phyloP scores from a whole-genome alignment of 2,888 invertebrate genomes.

The Alloscopus bannaensis region DNA sequence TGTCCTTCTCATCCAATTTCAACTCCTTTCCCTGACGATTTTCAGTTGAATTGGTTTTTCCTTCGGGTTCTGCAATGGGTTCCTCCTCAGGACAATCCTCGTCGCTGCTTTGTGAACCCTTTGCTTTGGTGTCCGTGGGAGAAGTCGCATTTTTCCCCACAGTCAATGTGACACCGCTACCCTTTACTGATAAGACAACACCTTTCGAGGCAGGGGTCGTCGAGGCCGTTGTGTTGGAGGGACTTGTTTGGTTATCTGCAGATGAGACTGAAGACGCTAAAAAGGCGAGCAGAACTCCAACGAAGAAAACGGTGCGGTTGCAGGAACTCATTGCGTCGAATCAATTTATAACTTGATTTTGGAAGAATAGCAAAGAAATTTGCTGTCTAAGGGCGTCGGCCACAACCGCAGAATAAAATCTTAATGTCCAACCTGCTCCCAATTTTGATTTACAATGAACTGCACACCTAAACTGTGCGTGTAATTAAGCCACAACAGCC shows the following conservation, averaged over 20 bases:
- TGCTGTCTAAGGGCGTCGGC: not conserved
- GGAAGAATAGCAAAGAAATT: no score
- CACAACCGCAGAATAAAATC: not conserved
- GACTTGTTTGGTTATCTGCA: not conserved
- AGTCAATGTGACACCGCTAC: not conserved
- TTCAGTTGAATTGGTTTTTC: not conserved
- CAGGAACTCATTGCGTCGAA: not conserved
- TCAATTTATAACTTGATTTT: no score
- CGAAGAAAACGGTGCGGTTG: not conserved
- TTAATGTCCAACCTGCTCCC: no score
- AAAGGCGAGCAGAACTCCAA: not conserved
- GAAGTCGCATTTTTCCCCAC: not conserved
- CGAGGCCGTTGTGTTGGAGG: not conserved
- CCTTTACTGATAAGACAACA: not conserved
- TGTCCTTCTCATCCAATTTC: slow-evolving; percentile 24
- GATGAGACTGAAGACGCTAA: not conserved
- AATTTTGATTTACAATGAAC: no score
- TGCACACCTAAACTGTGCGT: no score
- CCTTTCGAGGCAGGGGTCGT: not conserved
- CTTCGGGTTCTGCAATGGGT: slow-evolving; percentile 28
- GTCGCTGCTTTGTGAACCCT: not conserved
- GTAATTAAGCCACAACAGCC: no score
- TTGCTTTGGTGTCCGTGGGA: not conserved
- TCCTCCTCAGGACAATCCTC: slow-evolving; percentile 36
- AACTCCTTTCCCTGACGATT: slow-evolving; percentile 36